Evolutionary conservation across 1,140 invertebrate species (phyloP).

Genomic region (Drosophila littoralis): DNA sequence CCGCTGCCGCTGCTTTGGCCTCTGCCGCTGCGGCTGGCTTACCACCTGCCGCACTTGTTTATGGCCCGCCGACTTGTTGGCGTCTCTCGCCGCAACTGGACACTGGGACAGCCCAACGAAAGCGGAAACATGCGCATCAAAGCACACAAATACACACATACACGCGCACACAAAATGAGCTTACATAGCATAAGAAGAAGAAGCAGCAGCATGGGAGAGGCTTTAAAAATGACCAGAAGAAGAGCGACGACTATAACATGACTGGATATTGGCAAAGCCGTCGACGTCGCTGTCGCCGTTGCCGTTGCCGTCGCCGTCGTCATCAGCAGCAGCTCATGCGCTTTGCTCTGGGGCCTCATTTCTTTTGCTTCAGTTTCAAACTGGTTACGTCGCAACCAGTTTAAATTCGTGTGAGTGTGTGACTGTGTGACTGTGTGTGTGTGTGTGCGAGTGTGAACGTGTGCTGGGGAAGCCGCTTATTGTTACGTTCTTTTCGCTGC

Average conservation of each 20-base stretch:
- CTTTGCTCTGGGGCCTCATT: slow-evolving; percentile 23
- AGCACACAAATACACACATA: slow-evolving; percentile 16
- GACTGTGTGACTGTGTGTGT: not conserved
- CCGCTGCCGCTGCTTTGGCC: not conserved
- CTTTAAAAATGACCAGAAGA: not conserved
- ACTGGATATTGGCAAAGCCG: slow-evolving; percentile 42
- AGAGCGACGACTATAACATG: slow-evolving; percentile 25
- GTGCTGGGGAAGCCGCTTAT: slow-evolving; percentile 50
- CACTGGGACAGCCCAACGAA: slow-evolving; percentile 22
- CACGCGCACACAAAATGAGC: not conserved
- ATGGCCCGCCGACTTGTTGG: slow-evolving; percentile 45
- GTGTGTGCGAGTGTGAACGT: slow-evolving; percentile 11
- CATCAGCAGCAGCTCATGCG: slow-evolving; percentile 13
- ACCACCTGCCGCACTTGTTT: slow-evolving; percentile 54
- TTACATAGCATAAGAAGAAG: slow-evolving; percentile 10
- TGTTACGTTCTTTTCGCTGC: slow-evolving; percentile 32
- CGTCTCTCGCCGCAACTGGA: slow-evolving; percentile 22
- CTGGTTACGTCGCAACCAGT: slow-evolving; percentile 44
- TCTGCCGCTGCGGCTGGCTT: slow-evolving; percentile 13
- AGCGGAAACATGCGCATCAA: slow-evolving; percentile 54
- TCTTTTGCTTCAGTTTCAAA: slow-evolving; percentile 36
- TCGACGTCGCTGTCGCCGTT: too few species aligned
- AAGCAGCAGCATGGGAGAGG: not conserved
- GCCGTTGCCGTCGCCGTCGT: not conserved
- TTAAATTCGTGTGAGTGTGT: not conserved